These are phyloP conservation scores for Ifrita kowaldi DNA, from an alignment of 2,113 vertebrate genomes.

Conservation along the genomic window DNA sequence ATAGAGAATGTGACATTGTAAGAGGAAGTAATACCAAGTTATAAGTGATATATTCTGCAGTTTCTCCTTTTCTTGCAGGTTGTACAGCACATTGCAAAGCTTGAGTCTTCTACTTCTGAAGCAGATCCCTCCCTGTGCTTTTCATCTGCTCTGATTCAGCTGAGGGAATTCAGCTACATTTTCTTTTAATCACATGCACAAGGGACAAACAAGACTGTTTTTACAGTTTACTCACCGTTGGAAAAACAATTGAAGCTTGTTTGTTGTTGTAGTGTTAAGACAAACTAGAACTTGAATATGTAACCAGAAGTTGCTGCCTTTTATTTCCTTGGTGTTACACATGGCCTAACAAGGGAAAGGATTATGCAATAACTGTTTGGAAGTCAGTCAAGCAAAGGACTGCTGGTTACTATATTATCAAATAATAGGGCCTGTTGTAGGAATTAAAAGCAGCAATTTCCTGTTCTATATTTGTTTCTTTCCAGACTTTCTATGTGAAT, in stretches of 20 bases:
- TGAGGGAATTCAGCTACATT: not conserved
- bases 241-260: not conserved
- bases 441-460: not conserved
- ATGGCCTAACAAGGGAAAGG: not conserved
- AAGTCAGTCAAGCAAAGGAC: not conserved
- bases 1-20: not conserved
- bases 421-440: not conserved
- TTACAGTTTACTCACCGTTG: not conserved
- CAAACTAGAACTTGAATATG: not conserved
- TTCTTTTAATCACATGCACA: not conserved
- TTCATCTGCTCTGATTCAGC: not conserved
- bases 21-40: not conserved
- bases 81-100: not conserved
- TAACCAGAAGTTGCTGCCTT: not conserved
- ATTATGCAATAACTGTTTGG: not conserved
- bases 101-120: not conserved
- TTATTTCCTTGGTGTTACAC: not conserved
- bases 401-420: not conserved
- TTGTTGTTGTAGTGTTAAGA: not conserved
- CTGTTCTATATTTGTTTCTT: not conserved
- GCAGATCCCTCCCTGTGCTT: not conserved
- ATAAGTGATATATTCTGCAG: not conserved
- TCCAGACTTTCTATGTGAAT: not conserved
- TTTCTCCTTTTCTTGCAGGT: not conserved
- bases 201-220: not conserved